Conservation (phyloP, 2,888 invertebrate species). For the Drosophila atroscutellata region DNA sequence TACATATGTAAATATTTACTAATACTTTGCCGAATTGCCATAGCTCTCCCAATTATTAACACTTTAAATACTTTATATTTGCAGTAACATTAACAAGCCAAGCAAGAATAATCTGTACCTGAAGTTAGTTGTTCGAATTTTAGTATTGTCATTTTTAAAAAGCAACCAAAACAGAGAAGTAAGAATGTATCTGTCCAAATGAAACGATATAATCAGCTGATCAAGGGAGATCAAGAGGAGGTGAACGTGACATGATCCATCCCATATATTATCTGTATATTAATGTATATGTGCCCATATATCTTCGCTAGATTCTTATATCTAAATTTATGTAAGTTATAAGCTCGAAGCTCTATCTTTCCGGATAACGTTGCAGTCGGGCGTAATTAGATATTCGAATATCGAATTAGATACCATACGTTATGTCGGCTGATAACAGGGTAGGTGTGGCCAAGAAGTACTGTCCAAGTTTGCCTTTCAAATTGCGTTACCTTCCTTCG, state of each 20-base stretch:
- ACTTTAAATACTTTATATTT: not conserved
- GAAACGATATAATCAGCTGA: constrained; percentile 86
- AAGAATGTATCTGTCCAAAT: not conserved
- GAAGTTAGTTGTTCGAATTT: not conserved
- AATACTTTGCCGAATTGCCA: not conserved
- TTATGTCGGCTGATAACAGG: no score
- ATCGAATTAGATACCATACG: no score
- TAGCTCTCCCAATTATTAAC: not conserved
- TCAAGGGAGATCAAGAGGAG: constrained; percentile 88
- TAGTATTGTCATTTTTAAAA: not conserved
- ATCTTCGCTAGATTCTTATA: constrained; percentile 72
- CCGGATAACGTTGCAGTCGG: no score
- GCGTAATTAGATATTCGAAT: no score
- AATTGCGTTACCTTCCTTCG: no score
- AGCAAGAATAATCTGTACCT: not conserved
- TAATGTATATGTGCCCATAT: not conserved
- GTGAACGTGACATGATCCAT: constrained; percentile 82
- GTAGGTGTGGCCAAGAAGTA: no score
- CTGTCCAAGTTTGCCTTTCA: no score
- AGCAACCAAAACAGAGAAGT: not conserved
- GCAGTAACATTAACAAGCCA: not conserved
- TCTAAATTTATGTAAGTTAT: constrained; percentile 70
- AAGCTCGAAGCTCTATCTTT: no score
- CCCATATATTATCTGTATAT: not conserved
- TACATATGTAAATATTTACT: not conserved